These are phyloP conservation scores for Caenorhabditis macrosperma DNA, from an alignment of 2,888 invertebrate genomes.

Conservation along the genomic window DNA sequence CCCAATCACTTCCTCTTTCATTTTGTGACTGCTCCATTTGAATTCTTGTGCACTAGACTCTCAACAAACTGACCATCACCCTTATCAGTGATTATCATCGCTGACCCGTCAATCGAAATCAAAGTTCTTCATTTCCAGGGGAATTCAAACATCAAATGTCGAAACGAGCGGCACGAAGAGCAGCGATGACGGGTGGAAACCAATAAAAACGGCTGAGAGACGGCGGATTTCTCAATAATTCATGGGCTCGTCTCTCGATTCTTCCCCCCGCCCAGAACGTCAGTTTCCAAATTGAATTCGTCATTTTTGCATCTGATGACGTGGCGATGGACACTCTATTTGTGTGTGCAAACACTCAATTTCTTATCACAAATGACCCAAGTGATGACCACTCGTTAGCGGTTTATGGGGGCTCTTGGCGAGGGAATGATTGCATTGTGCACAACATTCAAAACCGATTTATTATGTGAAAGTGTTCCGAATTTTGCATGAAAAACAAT, in stretches of 20 bases:
- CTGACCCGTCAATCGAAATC: conserved; percentile 2
- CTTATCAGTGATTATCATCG: conserved; percentile 1
- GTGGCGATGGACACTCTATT: too few relatives aligned
- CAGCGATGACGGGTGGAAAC: not conserved
- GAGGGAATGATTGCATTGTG: too few relatives aligned
- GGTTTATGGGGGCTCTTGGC: not conserved
- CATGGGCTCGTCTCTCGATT: not conserved
- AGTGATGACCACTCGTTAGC: not conserved
- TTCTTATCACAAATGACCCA: conserved; percentile 13
- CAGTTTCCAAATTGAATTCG: not conserved
- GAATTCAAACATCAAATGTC: conserved; percentile 7
- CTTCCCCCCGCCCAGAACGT: too few relatives aligned
- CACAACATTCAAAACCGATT: conserved; percentile 4
- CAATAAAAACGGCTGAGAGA: not conserved
- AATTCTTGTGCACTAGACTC: not conserved
- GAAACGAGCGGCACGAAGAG: not conserved
- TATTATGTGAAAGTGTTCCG: not conserved
- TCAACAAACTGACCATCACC: not conserved
- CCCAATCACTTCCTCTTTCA: not conserved
- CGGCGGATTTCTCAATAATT: too few relatives aligned
- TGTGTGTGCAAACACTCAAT: not conserved
- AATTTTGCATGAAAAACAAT: not conserved
- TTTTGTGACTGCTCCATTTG: not conserved
- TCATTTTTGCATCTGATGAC: not conserved
- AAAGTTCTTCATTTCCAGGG: not conserved